phyloP scores from a whole-genome alignment of 2,888 invertebrate species.

The Petrolisthes cinctipes region DNA sequence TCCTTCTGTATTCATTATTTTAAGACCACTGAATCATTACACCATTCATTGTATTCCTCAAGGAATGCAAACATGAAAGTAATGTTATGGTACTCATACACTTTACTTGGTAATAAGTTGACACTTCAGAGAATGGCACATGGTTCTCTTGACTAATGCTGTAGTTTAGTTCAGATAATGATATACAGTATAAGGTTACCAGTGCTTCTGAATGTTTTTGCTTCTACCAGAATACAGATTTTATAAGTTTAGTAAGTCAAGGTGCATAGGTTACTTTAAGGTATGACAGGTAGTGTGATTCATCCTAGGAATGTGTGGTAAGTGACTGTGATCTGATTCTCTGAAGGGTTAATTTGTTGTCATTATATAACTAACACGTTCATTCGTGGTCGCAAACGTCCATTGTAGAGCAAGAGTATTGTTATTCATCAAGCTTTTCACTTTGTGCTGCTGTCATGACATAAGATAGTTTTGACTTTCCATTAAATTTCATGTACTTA shows the following conservation, averaged over 20 bases:
- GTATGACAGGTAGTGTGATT: constrained; percentile 19
- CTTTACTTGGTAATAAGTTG: constrained; percentile 8
- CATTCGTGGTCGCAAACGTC: constrained; percentile 62
- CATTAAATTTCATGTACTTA: constrained; percentile 45
- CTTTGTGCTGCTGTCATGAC: constrained; percentile 48
- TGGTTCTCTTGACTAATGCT: constrained; percentile 17
- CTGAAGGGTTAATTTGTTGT: constrained; percentile 19
- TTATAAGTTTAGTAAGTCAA: constrained; percentile 36
- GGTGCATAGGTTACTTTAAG: constrained; percentile 32
- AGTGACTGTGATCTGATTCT: constrained; percentile 8
- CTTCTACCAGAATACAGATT: constrained; percentile 31
- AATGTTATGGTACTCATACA: constrained; percentile 30
- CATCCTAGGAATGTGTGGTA: constrained; percentile 20
- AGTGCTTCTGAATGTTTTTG: constrained; percentile 37
- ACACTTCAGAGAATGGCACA: constrained; percentile 28
- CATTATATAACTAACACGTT: constrained; percentile 51
- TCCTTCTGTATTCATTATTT: constrained; percentile 26
- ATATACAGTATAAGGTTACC: constrained; percentile 19
- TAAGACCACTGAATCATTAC: constrained; percentile 9
- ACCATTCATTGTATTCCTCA: not conserved
- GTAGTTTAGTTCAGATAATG: constrained; percentile 21
- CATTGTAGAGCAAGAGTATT: constrained; percentile 58
- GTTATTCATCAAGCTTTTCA: constrained; percentile 57
- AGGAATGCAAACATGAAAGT: constrained; percentile 22
- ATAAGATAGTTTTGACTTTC: constrained; percentile 42